These are phyloP conservation scores for Salticus scenicus DNA, from an alignment of 2,888 invertebrate species.

Conservation along the genomic window DNA sequence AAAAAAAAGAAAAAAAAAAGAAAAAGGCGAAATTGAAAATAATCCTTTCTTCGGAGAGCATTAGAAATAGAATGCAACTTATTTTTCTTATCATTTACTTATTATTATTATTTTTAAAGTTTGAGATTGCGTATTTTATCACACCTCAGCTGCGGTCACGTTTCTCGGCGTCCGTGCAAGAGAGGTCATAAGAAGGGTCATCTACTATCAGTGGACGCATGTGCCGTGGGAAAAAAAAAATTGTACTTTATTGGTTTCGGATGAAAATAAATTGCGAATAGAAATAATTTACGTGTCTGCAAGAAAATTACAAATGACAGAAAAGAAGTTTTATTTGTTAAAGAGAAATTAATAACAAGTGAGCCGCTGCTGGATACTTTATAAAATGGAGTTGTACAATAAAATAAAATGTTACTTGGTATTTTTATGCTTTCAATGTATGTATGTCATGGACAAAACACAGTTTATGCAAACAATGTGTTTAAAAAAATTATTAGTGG, in stretches of 20 bases:
- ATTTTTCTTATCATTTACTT: neutral
- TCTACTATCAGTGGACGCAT: slow-evolving; percentile 1
- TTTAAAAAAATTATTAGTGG: too few relatives aligned
- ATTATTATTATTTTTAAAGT: slow-evolving; percentile 7
- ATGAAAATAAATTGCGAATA: neutral
- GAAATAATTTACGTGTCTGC: neutral
- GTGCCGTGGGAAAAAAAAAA: slow-evolving; percentile 11
- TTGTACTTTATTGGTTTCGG: neutral
- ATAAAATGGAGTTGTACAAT: too few relatives aligned
- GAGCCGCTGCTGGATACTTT: neutral
- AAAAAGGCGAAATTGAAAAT: neutral
- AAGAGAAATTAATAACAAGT: neutral
- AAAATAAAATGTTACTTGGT: too few relatives aligned
- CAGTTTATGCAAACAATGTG: too few relatives aligned
- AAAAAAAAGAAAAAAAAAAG: too few relatives aligned
- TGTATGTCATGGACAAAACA: too few relatives aligned
- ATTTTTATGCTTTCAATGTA: too few relatives aligned
- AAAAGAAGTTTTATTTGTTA: neutral
- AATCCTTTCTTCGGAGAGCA: neutral
- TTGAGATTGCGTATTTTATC: slow-evolving; percentile 13
- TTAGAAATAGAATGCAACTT: neutral
- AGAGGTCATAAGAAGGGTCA: neutral
- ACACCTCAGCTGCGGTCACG: slow-evolving; percentile 12
- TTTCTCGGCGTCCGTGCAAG: neutral
- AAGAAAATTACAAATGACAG: neutral